Conservation (phyloP, 2,797 vertebrate genomes). For the Trachops cirrhosus region DNA sequence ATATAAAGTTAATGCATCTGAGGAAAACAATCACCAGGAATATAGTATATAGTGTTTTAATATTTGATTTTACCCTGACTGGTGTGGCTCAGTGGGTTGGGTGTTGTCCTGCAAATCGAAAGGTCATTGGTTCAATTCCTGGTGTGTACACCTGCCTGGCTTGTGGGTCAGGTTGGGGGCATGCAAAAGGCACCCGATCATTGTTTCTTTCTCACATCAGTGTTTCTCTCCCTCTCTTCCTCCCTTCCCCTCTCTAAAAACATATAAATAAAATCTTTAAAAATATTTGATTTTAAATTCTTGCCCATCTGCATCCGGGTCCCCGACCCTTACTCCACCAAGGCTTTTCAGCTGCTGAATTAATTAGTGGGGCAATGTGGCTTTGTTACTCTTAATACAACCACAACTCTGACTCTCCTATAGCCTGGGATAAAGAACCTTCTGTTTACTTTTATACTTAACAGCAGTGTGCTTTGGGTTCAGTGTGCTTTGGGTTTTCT, state of each 20-base stretch:
- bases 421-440: not conserved
- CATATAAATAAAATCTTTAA: not conserved
- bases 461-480: not conserved
- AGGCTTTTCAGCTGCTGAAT: not conserved
- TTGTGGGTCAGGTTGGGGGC: not conserved
- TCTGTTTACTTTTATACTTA: slow-evolving; percentile 37
- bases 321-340: not conserved
- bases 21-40: slow-evolving; percentile 3
- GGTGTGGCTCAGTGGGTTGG: not conserved
- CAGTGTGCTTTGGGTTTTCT: not conserved
- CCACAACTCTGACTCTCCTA: not conserved
- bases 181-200: not conserved
- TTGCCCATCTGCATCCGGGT: not conserved
- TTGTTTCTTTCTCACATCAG: not conserved
- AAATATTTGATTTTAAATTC: slow-evolving; percentile 29
- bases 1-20: slow-evolving; percentile 12
- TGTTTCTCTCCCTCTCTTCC: not conserved
- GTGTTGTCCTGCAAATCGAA: not conserved
- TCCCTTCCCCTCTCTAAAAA: not conserved
- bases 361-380: not conserved
- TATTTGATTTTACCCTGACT: not conserved
- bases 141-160: not conserved
- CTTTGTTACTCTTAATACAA: slow-evolving; percentile 29
- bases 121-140: not conserved
- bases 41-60: not conserved